A percentile compares a stretch with the other conserved stretches of the same genome.
phyloP scores from a whole-genome alignment of 1,140 invertebrate genomes.

The Muscidifurax raptorellus region DNA sequence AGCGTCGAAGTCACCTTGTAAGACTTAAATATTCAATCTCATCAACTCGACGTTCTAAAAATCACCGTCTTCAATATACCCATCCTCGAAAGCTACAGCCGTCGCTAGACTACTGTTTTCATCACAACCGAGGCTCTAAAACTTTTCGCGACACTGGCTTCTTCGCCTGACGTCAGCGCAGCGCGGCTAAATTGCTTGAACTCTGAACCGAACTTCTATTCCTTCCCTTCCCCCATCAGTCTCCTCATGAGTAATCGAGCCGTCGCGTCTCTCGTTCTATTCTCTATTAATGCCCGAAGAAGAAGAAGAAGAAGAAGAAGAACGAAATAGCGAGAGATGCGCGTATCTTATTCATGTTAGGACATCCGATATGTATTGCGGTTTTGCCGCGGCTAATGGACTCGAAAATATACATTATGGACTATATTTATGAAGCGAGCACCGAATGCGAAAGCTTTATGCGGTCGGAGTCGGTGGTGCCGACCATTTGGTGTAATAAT shows the following conservation, averaged over 20 bases:
- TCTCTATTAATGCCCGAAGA: background rate
- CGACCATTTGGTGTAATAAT: conserved; percentile 9
- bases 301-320: background rate
- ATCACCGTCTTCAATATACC: background rate
- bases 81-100: background rate
- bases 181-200: background rate
- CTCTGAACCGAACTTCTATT: background rate
- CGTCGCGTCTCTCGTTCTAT: background rate
- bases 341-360: conserved; percentile 28
- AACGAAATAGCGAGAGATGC: background rate
- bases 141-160: background rate
- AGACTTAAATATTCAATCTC: background rate
- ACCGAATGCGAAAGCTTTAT: background rate
- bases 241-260: background rate
- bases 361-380: conserved; percentile 25
- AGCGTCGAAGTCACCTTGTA: background rate
- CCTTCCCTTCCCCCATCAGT: background rate
- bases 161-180: background rate
- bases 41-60: background rate
- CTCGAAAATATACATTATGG: conserved; percentile 32
- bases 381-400: conserved; percentile 21
- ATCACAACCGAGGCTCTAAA: background rate
- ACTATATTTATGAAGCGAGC: background rate
- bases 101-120: too few relatives aligned
- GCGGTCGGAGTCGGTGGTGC: background rate